Conservation (phyloP, 2,797 vertebrate species). For the Pogoniulus pusillus region DNA sequence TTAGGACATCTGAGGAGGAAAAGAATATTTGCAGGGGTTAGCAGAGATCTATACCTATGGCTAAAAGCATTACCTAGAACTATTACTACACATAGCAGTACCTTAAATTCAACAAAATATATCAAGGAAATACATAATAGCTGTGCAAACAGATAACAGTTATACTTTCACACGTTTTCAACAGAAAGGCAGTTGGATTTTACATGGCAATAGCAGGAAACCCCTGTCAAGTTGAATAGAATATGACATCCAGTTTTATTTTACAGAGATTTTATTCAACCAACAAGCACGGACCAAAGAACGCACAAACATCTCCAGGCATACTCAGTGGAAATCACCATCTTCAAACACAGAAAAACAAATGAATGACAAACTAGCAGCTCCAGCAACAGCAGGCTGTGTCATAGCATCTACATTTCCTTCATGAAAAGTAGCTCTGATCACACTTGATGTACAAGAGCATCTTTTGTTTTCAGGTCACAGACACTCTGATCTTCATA, state of each 20-base stretch:
- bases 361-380: conserved; percentile 25
- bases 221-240: not conserved
- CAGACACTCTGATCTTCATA: not conserved
- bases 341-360: conserved; percentile 42
- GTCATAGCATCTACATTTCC: conserved; percentile 50
- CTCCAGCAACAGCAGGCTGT: conserved; percentile 22
- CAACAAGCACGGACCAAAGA: not conserved
- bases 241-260: not conserved
- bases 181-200: not conserved
- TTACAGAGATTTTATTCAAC: not conserved
- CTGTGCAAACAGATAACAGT: not conserved
- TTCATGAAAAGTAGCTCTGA: conserved; percentile 34
- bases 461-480: conserved; percentile 20
- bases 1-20: not conserved
- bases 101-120: not conserved
- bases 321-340: not conserved
- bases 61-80: not conserved
- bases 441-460: not conserved
- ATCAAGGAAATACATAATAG: not conserved
- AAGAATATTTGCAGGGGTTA: not conserved
- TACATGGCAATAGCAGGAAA: not conserved
- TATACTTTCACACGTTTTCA: not conserved
- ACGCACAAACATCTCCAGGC: not conserved
- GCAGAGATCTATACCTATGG: not conserved
- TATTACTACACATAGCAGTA: not conserved